Conservation (phyloP, 2,797 vertebrate genomes). For the Myotis planiceps region DNA sequence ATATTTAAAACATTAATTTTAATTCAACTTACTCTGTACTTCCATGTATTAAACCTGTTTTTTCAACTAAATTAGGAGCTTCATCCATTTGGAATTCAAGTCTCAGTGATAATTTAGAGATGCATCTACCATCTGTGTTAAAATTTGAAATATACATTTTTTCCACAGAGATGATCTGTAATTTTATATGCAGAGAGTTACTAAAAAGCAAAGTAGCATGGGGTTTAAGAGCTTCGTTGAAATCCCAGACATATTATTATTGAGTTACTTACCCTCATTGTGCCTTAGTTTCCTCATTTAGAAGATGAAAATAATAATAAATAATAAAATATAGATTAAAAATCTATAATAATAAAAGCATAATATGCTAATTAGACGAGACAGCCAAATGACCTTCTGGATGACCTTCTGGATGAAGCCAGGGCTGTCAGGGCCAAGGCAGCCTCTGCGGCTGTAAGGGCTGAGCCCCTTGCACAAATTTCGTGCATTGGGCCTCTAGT, state of each 20-base stretch:
- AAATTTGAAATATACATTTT: slow-evolving; percentile 22
- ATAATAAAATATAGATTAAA: neutral
- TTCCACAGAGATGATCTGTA: neutral
- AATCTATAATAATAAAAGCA: neutral
- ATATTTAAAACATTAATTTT: slow-evolving; percentile 26
- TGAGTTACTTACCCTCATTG: neutral
- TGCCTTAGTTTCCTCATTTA: neutral
- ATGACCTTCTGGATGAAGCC: no score
- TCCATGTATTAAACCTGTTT: neutral
- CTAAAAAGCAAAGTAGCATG: neutral
- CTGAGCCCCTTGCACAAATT: no score
- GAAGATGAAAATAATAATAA: neutral
- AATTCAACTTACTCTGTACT: neutral
- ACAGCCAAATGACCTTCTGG: no score
- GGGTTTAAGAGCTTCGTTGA: neutral
- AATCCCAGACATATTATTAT: neutral
- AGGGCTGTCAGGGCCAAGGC: no score
- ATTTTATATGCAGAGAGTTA: neutral
- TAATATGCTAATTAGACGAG: no score
- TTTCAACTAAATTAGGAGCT: neutral
- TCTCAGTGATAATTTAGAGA: neutral
- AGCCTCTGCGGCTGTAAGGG: no score
- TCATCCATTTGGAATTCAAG: slow-evolving; percentile 4
- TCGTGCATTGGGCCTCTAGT: no score
- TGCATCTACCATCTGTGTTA: neutral